Evolutionary conservation across 2,113 vertebrate species (phyloP), one percentile per base, ranked within the genome.

Genomic region (Dinomys branickii): DNA sequence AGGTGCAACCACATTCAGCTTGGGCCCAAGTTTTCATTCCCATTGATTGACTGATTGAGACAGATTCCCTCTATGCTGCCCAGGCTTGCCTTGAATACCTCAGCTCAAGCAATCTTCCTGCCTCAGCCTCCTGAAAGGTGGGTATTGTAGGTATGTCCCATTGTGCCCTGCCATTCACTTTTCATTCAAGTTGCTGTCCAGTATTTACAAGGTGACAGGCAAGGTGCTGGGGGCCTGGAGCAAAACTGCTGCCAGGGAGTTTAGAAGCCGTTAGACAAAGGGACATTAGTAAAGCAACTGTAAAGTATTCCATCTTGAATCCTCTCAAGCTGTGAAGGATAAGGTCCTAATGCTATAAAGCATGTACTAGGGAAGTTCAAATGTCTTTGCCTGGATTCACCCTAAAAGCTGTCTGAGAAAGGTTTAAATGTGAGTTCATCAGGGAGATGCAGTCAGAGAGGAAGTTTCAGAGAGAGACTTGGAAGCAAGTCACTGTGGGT

Each of bases 341-440:
- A 44, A 20, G 59, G 16, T 10, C 24, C 12, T 26, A 0, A 7
- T 14, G 17, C 89, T 77, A 3, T 41, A 13, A 22, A 19, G 9
- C 4, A 11, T 14, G 3, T 19, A 1, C 8, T 0, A 19, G 44
- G 22, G 33, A 73, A 33, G 13, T 8, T 38, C 3, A 28, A 44
- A 20, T 84, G 26, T 58, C 86, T 94, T 82, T 1, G 0, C 19
- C n/a, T 47, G 44, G 33, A 1, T n/a, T 63, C 30, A 20, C 24
- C 30, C 35, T 19, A n/a, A 35, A 65, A 85, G 61, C 52, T 47
- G 73, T 41, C 52, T 9, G 38, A 90, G 87, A 1, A 19, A 28
- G 1, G 30, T 58, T 52, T 73, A 63, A 24, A 17, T 54, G 33
- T 4, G 38, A 61, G 41, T 52, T 50, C 56, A 65, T 75, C 30